phyloP scores from a whole-genome alignment of 2,888 invertebrate genomes.

The Cryptocephalus moraei region DNA sequence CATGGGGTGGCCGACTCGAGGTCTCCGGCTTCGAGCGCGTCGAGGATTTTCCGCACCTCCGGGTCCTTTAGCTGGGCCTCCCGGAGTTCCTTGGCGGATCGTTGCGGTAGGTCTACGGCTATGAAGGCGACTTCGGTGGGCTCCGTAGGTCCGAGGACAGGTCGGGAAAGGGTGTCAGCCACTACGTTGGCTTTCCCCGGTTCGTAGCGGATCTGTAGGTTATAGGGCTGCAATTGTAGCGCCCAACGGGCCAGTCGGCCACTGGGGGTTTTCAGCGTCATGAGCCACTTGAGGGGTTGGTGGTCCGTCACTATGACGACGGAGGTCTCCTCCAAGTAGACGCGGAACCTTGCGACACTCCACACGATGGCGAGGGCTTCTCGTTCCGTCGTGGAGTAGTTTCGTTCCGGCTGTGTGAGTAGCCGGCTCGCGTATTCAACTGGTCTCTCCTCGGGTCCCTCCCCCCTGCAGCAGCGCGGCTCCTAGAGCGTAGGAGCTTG shows the following conservation, averaged over 20 bases:
- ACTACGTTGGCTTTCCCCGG: conserved; percentile 26
- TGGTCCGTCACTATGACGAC: conserved; percentile 34
- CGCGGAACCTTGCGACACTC: conserved; percentile 11
- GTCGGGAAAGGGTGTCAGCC: conserved; percentile 30
- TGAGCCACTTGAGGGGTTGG: conserved; percentile 35
- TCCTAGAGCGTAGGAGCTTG: no score
- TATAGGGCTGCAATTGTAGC: no score
- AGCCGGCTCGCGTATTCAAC: conserved; percentile 20
- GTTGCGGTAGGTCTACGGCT: conserved; percentile 4
- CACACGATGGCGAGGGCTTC: conserved; percentile 7
- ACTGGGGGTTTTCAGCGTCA: conserved; percentile 27
- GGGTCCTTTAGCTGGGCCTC: neutral
- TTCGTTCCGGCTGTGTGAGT: neutral
- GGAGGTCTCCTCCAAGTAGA: conserved; percentile 27
- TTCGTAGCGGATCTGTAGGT: conserved; percentile 27
- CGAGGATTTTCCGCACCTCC: no score
- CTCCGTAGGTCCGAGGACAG: conserved; percentile 3
- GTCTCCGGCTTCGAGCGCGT: no score
- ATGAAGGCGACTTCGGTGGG: conserved; percentile 1
- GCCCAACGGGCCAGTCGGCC: conserved; percentile 35
- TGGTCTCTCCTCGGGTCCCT: no score
- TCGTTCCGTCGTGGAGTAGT: no score
- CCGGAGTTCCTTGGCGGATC: neutral
- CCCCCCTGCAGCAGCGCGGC: no score
- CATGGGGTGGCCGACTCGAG: no score